Percentiles rank a stretch among this genome's conserved stretches.
Evolutionary conservation across 1,140 invertebrate genomes (phyloP).

Genomic region (Leptonema lineaticorne): DNA sequence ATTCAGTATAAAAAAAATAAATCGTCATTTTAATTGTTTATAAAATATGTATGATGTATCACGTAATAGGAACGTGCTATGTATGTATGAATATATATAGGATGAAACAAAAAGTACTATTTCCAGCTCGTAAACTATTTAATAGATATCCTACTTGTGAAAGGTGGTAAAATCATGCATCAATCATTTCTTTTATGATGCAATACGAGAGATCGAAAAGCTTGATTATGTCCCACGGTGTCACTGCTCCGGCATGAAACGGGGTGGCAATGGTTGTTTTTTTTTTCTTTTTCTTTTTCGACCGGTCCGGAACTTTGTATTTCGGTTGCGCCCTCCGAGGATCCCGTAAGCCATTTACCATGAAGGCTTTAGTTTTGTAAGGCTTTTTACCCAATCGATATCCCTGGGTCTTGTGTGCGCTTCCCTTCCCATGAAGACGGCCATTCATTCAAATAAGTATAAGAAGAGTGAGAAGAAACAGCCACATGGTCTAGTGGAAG

Average conservation of each 20-base stretch:
- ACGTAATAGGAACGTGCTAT: too few species aligned
- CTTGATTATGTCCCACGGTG: constrained; percentile 1
- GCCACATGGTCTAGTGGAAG: constrained; percentile 23
- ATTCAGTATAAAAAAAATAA: too few species aligned
- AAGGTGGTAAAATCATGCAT: background rate
- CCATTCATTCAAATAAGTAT: constrained; percentile 39
- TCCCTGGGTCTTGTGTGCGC: constrained; percentile 21
- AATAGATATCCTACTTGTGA: background rate
- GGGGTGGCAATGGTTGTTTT: constrained; percentile 9
- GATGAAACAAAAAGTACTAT: too few species aligned
- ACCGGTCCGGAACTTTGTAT: constrained; percentile 10
- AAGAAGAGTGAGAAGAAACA: constrained; percentile 23
- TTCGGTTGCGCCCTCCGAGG: constrained; percentile 14
- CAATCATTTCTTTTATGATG: background rate
- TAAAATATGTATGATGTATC: too few species aligned
- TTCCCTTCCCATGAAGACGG: constrained; percentile 33
- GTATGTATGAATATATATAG: too few species aligned
- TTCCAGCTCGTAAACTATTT: too few species aligned
- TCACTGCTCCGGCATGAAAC: background rate
- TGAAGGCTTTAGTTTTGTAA: constrained; percentile 29
- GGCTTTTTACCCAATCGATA: constrained; percentile 37
- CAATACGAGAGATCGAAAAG: too few species aligned
- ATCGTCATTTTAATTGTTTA: too few species aligned
- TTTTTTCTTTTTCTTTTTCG: too few species aligned
- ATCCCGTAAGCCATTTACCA: constrained; percentile 27